Conservation (phyloP, 2,888 invertebrate species). For the Ypsolopha sequella region DNA sequence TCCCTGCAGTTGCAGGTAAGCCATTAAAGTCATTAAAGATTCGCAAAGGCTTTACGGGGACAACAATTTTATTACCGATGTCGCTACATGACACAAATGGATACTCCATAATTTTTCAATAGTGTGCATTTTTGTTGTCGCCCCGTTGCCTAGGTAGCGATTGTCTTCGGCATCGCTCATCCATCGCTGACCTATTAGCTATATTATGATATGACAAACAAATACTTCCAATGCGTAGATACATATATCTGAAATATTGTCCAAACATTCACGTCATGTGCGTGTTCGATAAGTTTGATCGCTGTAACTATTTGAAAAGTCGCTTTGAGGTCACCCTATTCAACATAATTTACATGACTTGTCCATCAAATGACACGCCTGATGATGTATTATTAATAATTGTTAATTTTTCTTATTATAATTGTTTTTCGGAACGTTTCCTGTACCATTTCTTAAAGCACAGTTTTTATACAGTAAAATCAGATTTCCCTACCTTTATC, state of each 20-base stretch:
- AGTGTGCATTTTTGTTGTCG: constrained; percentile 38
- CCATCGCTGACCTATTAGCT: constrained; percentile 51
- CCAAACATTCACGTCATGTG: constrained; percentile 27
- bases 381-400: background rate
- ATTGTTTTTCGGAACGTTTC: too few species aligned
- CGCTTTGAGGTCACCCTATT: background rate
- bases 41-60: background rate
- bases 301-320: background rate
- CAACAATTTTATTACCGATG: background rate
- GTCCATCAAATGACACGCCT: background rate
- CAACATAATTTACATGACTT: background rate
- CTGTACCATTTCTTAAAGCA: too few species aligned
- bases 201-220: constrained; percentile 48
- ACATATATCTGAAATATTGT: constrained; percentile 26
- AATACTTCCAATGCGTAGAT: constrained; percentile 25
- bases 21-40: background rate
- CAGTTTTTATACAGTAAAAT: too few species aligned
- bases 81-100: constrained; percentile 5
- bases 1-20: background rate
- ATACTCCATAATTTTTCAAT: constrained; percentile 14
- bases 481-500: too few species aligned
- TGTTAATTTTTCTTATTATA: too few species aligned
- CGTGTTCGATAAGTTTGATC: constrained; percentile 15
- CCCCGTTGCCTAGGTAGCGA: constrained; percentile 43
- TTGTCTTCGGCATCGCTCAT: constrained; percentile 55